Evolutionary conservation across 1,140 invertebrate genomes (phyloP).

Genomic region (Panulirus ornatus): DNA sequence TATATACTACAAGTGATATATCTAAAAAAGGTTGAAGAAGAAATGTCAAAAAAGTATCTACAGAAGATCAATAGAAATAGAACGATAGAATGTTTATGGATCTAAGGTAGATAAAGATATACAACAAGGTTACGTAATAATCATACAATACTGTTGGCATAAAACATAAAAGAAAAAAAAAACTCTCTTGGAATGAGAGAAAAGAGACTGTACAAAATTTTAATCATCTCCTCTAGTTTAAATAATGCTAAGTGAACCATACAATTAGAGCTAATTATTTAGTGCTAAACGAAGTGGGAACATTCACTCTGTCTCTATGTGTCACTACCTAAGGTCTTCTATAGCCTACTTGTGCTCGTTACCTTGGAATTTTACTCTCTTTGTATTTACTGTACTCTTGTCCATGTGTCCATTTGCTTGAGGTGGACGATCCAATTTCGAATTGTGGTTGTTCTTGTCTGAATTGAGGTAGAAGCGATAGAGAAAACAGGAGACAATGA

Average conservation of each 20-base stretch:
- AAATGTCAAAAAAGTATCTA: neutral
- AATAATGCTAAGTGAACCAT: too few species aligned
- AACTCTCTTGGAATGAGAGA: too few species aligned
- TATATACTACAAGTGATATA: neutral
- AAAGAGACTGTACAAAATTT: too few species aligned
- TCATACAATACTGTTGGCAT: too few species aligned
- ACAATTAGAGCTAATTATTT: neutral
- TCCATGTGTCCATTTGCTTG: conserved; percentile 62
- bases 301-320: neutral
- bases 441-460: conserved; percentile 55
- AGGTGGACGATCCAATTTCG: conserved; percentile 28
- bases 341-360: conserved; percentile 35
- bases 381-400: conserved; percentile 60
- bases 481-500: neutral
- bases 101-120: neutral
- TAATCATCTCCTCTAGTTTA: too few species aligned
- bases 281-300: neutral
- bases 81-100: neutral
- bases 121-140: neutral
- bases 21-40: neutral
- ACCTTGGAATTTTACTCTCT: conserved; percentile 70
- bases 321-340: conserved; percentile 16
- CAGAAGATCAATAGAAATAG: neutral
- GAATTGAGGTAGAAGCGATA: conserved; percentile 23
- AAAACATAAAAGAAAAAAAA: too few species aligned